Evolutionary conservation across 1,140 invertebrate genomes (phyloP), one percentile per base, ranked within the genome.

Genomic region (Antheraea mylitta): DNA sequence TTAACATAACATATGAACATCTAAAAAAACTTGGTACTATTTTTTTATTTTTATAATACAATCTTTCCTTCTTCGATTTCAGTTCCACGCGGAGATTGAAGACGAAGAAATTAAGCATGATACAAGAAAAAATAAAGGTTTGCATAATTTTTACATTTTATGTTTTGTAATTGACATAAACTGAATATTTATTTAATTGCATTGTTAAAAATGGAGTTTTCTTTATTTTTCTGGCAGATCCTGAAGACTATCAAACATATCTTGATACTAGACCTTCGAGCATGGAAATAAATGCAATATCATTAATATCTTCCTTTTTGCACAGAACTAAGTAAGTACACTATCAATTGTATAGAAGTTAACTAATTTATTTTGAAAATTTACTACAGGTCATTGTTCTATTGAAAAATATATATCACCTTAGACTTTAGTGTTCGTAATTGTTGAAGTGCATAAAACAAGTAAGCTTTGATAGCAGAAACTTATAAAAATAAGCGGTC

Each of bases 11-110:
- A 58, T 42, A 42, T 9, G 3, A 7, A 7, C 7, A 42, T 30
- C 4, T 30, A 2, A 30, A 30, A 30, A 30, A 1, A 30, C 22
- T 4, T 30, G 22, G 22, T 30, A 30, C 22, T 30, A 4, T 2
- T 30, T 30, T n/a, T 30, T 30, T 42, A 53, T 53, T 13, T n/a
- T 13, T 16, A 53, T 53, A 53, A 16, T 13, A 53, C 13, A 53
- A 7, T n/a, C 5, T 1, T 16, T 16, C 45, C 5, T 53, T 69
- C 16, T n/a, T 68, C 63, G 22, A 73, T 90, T 89, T 72, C 74
- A 96, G 95, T 95, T 96, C 79, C 95, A 96, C 78, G 95, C 95
- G 0, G 95, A 96, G 86, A 77, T 94, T 18, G 94, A 91, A 78
- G 83, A 87, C 18, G 80, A 87, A 9, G 70, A 67, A 18, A 64